Evolutionary conservation across 2,113 vertebrate genomes (phyloP), one percentile per base, ranked within the genome.

Genomic region (Cebidichthys violaceus): DNA sequence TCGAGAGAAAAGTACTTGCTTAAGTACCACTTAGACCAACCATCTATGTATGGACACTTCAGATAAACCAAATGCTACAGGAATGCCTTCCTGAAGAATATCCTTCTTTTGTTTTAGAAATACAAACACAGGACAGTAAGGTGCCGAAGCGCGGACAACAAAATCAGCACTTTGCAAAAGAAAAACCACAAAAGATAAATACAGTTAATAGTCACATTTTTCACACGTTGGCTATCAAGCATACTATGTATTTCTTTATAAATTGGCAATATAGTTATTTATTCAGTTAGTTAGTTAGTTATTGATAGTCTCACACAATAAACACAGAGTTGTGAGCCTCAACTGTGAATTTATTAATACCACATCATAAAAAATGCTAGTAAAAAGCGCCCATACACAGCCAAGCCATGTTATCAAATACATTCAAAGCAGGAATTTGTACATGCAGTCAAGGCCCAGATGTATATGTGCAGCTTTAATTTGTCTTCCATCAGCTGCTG

Each of bases 401-500:
- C 15, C 1, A 15, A 59, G 15, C 9, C 37, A 22, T 29, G 24
- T 27, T 20, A 37, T 72, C 37, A 43, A 31, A 43, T 15, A 13
- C 31, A 24, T 50, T 33, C 17, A 70, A 24, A 54, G 20, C 10
- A 15, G 11, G 10, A 24, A 31, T 22, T 6, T 68, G 24, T 22
- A 3, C 2, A 29, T 60, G 39, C 39, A 9, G 24, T 59, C 35
- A 14, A 29, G 24, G 37, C 54, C n/a, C 70, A 15, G 4, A 31
- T 45, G 20, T 47, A 9, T 20, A 18, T 13, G 22, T 50, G 59
- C 3, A 14, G 17, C 17, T 24, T n/a, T 15, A 61, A 14, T 13
- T 29, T 31, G 39, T 84, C 33, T 62, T 67, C 24, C 50, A 35
- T 67, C 61, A 50, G 35, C 24, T 52, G 45, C 18, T 39, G 39